Conservation (phyloP, 2,113 vertebrate species). For the Cynocephalus volans region DNA sequence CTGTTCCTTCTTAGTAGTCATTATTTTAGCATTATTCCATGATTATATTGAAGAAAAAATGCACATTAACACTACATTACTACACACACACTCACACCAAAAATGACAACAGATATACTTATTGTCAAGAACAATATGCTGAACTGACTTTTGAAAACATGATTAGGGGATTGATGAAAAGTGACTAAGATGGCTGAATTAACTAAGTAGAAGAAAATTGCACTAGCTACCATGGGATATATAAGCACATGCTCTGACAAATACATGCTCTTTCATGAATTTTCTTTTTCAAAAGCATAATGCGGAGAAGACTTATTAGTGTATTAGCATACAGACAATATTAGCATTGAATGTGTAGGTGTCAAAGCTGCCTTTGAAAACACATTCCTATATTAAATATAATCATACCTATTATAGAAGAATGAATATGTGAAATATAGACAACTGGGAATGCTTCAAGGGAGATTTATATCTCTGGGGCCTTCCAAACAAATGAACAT, state of each 20-base stretch:
- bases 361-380: background rate
- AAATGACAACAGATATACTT: slow-evolving; percentile 84
- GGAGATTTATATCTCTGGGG: background rate
- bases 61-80: slow-evolving; percentile 85
- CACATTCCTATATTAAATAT: background rate
- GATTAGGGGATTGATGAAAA: slow-evolving; percentile 85
- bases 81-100: slow-evolving; percentile 79
- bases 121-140: slow-evolving; percentile 73
- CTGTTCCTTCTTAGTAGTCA: slow-evolving; percentile 87
- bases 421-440: background rate
- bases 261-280: slow-evolving; percentile 1
- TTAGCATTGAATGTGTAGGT: background rate
- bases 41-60: slow-evolving; percentile 87
- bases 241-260: slow-evolving; percentile 26
- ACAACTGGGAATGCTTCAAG: background rate
- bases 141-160: slow-evolving; percentile 84
- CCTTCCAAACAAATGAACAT: background rate
- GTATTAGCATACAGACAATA: background rate
- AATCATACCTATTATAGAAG: background rate
- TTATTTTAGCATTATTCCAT: slow-evolving; percentile 89
- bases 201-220: slow-evolving; percentile 66
- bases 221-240: slow-evolving; percentile 31
- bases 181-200: slow-evolving; percentile 64
- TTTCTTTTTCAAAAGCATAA: background rate
- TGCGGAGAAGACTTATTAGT: background rate